Percentiles rank a stretch among this genome's conserved stretches.
Conservation (phyloP, 2,888 invertebrate genomes). For the Oxycera nigricornis region DNA sequence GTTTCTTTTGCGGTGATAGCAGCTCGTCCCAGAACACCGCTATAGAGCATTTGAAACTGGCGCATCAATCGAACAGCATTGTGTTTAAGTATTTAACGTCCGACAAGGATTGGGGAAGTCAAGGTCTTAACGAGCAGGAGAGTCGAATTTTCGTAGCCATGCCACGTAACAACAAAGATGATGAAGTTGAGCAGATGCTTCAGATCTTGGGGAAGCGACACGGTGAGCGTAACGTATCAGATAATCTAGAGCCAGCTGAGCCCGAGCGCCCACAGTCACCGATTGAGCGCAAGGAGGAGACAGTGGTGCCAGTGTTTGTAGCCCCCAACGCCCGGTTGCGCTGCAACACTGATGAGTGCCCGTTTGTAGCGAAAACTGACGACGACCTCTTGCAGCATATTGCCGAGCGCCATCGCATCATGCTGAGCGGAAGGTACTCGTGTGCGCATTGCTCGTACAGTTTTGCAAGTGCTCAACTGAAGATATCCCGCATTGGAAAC, state of each 20-base stretch:
- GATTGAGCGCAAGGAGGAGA: conserved; percentile 11
- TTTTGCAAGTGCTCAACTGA: neutral
- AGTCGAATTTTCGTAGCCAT: conserved; percentile 17
- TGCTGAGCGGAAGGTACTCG: conserved; percentile 14
- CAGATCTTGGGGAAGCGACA: neutral
- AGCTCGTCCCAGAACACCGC: conserved; percentile 1
- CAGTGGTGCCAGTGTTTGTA: conserved; percentile 22
- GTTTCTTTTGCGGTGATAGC: conserved; percentile 66
- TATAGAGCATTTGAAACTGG: conserved; percentile 12
- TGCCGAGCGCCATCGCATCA: neutral
- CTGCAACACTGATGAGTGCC: conserved; percentile 23
- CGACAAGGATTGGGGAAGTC: neutral
- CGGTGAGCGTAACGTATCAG: neutral
- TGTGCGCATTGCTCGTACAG: conserved; percentile 28
- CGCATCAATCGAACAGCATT: neutral
- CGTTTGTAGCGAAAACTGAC: conserved; percentile 21
- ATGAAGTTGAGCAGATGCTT: neutral
- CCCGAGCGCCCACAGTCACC: neutral
- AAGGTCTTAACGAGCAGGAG: neutral
- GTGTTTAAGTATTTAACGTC: conserved; percentile 6
- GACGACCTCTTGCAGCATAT: neutral
- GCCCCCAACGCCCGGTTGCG: neutral
- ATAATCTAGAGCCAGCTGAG: neutral
- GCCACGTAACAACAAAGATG: neutral
- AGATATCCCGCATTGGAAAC: conserved; percentile 16